Percentiles rank a stretch among this genome's conserved stretches.
Conservation (phyloP, 2,888 invertebrate genomes). For the Noctua comes region DNA sequence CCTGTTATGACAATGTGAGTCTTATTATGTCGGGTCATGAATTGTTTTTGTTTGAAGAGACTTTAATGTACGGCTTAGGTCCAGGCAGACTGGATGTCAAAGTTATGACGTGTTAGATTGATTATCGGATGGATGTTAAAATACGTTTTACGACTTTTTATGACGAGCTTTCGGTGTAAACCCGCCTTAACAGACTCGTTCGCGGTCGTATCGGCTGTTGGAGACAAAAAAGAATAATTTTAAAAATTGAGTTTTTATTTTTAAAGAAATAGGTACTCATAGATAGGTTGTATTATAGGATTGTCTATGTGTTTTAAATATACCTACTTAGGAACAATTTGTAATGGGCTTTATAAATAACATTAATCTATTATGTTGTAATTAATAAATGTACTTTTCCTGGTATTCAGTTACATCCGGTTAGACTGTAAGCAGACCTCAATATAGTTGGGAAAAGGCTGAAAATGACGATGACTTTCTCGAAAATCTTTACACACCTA, state of each 20-base stretch:
- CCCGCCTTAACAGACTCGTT: constrained; percentile 85
- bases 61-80: constrained; percentile 77
- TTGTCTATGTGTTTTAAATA: background rate
- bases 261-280: constrained; percentile 7
- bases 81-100: constrained; percentile 88
- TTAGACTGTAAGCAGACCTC: background rate
- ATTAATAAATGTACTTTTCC: background rate
- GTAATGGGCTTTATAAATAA: background rate
- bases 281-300: background rate
- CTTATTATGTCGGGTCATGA: constrained; percentile 66
- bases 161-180: constrained; percentile 86
- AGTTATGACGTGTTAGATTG: constrained; percentile 91
- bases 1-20: constrained; percentile 57
- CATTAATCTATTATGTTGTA: background rate
- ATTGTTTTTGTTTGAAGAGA: constrained; percentile 63
- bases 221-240: constrained; percentile 54
- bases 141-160: constrained; percentile 90
- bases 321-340: background rate
- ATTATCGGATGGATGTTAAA: constrained; percentile 91
- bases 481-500: background rate
- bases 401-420: background rate
- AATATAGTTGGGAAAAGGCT: background rate
- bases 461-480: background rate
- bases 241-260: constrained; percentile 41
- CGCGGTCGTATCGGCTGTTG: constrained; percentile 75